A percentile compares a stretch with the other conserved stretches of the same genome.
Conservation (phyloP, 2,113 vertebrate genomes). For the Hippocampus guttulatus region DNA sequence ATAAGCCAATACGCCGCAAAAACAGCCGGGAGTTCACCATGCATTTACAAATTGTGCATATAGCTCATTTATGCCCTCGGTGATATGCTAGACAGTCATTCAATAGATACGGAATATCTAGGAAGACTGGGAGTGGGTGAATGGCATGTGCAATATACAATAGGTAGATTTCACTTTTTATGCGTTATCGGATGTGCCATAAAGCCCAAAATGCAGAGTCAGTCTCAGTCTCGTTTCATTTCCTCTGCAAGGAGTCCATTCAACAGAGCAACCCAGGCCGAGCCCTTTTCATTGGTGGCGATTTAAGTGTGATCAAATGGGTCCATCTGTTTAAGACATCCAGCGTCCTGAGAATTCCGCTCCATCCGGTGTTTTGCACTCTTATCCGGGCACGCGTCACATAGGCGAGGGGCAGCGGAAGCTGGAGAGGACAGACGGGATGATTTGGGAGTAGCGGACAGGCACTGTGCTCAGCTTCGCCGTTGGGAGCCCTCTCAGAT, state of each 20-base stretch:
- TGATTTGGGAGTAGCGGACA: slow-evolving; percentile 15
- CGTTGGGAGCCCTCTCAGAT: slow-evolving; percentile 76
- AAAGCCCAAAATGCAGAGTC: not conserved
- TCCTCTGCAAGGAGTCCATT: not conserved
- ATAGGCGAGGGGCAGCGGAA: slow-evolving; percentile 8
- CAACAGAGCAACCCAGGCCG: slow-evolving; percentile 19
- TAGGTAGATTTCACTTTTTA: slow-evolving; percentile 34
- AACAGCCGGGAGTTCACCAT: slow-evolving; percentile 49
- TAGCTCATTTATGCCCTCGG: slow-evolving; percentile 63
- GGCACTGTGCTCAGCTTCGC: slow-evolving; percentile 38
- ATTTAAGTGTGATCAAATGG: not conserved
- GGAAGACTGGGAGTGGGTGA: slow-evolving; percentile 22
- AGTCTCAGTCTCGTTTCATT: not conserved
- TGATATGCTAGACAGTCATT: slow-evolving; percentile 61
- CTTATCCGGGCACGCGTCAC: slow-evolving; percentile 9
- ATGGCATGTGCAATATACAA: slow-evolving; percentile 38
- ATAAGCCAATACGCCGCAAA: slow-evolving; percentile 35
- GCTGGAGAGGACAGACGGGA: slow-evolving; percentile 8
- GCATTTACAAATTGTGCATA: slow-evolving; percentile 78
- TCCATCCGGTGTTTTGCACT: not conserved
- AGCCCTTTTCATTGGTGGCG: slow-evolving; percentile 32
- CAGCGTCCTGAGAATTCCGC: slow-evolving; percentile 25
- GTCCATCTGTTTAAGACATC: slow-evolving; percentile 18
- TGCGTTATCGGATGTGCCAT: slow-evolving; percentile 18
- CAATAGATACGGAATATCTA: slow-evolving; percentile 13